Percentiles rank a stretch among this genome's conserved stretches.
Conservation (phyloP, 2,113 vertebrate species). For the Microcebus griseorufus region DNA sequence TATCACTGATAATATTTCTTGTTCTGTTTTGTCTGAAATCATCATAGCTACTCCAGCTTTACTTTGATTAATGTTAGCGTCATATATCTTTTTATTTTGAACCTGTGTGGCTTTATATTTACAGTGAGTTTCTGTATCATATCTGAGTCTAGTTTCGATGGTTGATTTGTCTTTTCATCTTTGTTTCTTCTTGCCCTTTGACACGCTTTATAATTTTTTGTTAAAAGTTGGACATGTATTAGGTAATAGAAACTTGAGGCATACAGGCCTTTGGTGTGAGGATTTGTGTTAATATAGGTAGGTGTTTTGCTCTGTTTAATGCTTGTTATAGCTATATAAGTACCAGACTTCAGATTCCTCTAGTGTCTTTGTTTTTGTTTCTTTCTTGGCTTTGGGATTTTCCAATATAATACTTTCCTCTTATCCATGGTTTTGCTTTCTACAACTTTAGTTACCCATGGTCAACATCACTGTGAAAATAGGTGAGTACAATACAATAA, state of each 20-base stretch:
- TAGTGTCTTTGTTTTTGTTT: not conserved
- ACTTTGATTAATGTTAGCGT: not conserved
- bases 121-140: not conserved
- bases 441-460: not conserved
- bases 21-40: not conserved
- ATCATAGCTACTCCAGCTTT: not conserved
- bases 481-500: not conserved
- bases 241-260: not conserved
- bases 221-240: not conserved
- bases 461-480: not conserved
- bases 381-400: not conserved
- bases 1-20: not conserved
- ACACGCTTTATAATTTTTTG: not conserved
- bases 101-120: not conserved
- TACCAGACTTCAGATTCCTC: not conserved
- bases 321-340: not conserved
- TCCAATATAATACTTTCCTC: not conserved
- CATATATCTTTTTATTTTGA: not conserved
- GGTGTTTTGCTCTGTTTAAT: not conserved
- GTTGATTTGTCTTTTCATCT: not conserved
- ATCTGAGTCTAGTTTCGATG: not conserved
- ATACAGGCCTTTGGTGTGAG: not conserved
- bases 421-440: not conserved
- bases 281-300: not conserved
- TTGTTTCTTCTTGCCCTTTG: not conserved